Base-by-base conservation (phyloP, 1,140 invertebrate species). In the Magallana ariakensis region DNA sequence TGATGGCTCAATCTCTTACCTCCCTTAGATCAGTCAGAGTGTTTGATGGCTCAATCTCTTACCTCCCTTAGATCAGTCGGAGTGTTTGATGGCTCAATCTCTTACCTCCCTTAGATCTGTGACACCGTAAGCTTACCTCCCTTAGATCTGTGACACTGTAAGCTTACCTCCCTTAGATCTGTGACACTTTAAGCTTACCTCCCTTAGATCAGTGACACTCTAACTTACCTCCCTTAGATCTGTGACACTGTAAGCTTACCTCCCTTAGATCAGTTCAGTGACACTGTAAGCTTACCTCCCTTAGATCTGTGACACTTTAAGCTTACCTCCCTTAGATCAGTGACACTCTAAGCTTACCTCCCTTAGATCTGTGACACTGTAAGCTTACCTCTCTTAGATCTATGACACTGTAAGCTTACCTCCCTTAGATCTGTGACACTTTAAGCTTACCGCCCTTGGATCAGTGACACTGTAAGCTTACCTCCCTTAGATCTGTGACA, bases 71-170 rank as follows among this genome's bases (percentile, higher is more conserved):
- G 2, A 46, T 46, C 33, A 0, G 33, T 75, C 6, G 26, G 5
- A 75, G 9, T 33, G 2, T 22, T 10, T 16, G 11, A 15, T 0
- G 2, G 33, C 33, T 46, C 33, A 46, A 46, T 46, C 33, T 46
- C 33, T 46, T 46, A 46, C 33, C 33, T 46, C 33, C 33, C 1
- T 46, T 0, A 46, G 33, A 46, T 46, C 33, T 46, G 33, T 46
- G 33, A 46, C 33, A 46, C 33, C 5, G 33, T 46, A 46, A 46
- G 33, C 33, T 82, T 88, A 94, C 90, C 90, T 92, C 88, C 86
- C 90, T 97, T 91, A 95, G 91, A 57, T 93, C 95, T 62, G 95
- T 95, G 19, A 96, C 93, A 86, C 95, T 95, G 91, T 96, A 96
- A 13, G 95, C 95, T 26, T 16, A 80, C 33, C 70, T 22, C 70